phyloP scores from a whole-genome alignment of 2,797 vertebrate species.

The Menidia menidia region DNA sequence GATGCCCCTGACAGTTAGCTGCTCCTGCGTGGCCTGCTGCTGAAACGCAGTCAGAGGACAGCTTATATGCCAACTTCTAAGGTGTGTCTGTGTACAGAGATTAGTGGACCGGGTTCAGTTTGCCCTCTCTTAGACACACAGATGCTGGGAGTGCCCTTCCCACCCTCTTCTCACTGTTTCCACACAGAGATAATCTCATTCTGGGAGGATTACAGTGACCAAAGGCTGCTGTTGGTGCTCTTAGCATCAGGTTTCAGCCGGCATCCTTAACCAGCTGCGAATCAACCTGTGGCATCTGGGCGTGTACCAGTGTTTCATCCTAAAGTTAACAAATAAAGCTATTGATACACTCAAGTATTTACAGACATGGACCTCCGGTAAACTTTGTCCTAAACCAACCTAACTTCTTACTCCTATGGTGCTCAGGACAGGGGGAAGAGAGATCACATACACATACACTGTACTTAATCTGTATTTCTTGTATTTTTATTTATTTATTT shows the following conservation, averaged over 20 bases:
- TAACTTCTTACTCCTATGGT: not conserved
- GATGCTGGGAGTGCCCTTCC: slow-evolving; percentile 51
- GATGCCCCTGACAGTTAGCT: slow-evolving; percentile 7
- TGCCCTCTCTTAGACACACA: slow-evolving; percentile 53
- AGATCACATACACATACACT: too few relatives aligned
- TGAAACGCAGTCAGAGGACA: not conserved
- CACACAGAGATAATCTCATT: slow-evolving; percentile 67
- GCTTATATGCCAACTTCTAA: slow-evolving; percentile 52
- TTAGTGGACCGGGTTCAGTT: slow-evolving; percentile 41
- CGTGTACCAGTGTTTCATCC: slow-evolving; percentile 23
- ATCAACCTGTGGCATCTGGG: slow-evolving; percentile 9
- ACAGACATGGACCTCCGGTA: not conserved
- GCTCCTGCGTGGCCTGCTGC: slow-evolving; percentile 14
- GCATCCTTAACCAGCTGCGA: slow-evolving; percentile 52
- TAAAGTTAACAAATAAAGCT: slow-evolving; percentile 24
- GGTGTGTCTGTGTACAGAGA: slow-evolving; percentile 56
- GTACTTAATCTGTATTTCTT: too few relatives aligned
- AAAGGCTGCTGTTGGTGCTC: slow-evolving; percentile 47
- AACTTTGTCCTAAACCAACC: not conserved
- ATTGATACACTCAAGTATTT: slow-evolving; percentile 21
- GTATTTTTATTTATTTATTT: too few relatives aligned
- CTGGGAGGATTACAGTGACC: slow-evolving; percentile 60
- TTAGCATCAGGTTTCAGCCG: slow-evolving; percentile 64
- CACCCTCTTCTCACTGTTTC: slow-evolving; percentile 42
- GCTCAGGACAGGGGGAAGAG: too few relatives aligned